Percentiles rank a stretch among this genome's conserved stretches.
These are phyloP conservation scores for Anableps anableps DNA, from an alignment of 2,797 vertebrate genomes.

Conservation along the genomic window DNA sequence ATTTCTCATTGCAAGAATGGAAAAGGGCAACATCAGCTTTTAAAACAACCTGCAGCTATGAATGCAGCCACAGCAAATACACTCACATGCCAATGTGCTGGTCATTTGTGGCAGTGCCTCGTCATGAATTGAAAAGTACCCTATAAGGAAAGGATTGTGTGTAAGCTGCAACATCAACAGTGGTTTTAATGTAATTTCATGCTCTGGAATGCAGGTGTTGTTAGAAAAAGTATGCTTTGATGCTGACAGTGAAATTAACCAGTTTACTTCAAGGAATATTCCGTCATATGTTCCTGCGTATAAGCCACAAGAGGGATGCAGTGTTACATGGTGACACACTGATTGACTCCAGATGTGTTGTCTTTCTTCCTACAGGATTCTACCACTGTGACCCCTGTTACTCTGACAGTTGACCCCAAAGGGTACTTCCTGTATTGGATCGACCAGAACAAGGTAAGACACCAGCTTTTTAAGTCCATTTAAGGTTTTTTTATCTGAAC, in stretches of 20 bases:
- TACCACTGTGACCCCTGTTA: constrained; percentile 81
- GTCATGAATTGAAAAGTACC: constrained; percentile 37
- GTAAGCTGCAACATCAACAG: constrained; percentile 35
- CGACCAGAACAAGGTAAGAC: constrained; percentile 84
- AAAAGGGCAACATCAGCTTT: constrained; percentile 55
- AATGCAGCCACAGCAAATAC: constrained; percentile 18
- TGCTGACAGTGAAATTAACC: constrained; percentile 31
- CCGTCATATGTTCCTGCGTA: background rate
- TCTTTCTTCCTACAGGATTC: constrained; percentile 74
- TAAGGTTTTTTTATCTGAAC: background rate
- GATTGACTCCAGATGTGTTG: constrained; percentile 48
- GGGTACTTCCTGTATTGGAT: constrained; percentile 87
- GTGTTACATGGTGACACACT: constrained; percentile 8
- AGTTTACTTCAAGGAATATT: constrained; percentile 16
- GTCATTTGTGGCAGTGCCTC: constrained; percentile 49
- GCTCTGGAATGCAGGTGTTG: constrained; percentile 30
- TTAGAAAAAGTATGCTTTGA: constrained; percentile 35
- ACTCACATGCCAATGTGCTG: constrained; percentile 19
- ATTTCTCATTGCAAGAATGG: constrained; percentile 56
- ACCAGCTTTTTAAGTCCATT: background rate
- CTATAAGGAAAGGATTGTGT: constrained; percentile 53
- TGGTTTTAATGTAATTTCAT: constrained; percentile 43
- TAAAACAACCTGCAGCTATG: constrained; percentile 45
- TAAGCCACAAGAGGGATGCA: constrained; percentile 15
- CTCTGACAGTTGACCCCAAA: constrained; percentile 81